Conservation (phyloP, 2,113 vertebrate genomes). For the Nettapus auritus region DNA sequence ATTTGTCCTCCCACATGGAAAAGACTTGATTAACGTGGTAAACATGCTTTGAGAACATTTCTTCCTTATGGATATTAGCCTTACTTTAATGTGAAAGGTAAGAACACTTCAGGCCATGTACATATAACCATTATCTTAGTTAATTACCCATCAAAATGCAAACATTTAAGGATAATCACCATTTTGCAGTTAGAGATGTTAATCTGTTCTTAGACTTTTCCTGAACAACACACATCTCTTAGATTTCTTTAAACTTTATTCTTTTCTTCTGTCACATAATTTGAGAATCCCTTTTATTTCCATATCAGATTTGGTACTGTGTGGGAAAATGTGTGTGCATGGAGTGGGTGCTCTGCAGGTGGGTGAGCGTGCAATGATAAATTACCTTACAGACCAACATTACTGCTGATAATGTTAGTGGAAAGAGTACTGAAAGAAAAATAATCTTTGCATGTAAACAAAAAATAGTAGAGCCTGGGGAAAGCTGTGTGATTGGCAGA, state of each 20-base stretch:
- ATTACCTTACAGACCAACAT: not conserved
- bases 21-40: not conserved
- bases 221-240: not conserved
- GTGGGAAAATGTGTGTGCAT: not conserved
- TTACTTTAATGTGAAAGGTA: not conserved
- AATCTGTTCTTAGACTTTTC: not conserved
- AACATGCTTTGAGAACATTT: not conserved
- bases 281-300: not conserved
- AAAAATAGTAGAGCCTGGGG: not conserved
- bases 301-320: not conserved
- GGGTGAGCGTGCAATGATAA: not conserved
- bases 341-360: not conserved
- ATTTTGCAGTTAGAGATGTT: not conserved
- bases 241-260: not conserved
- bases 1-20: not conserved
- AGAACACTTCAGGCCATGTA: not conserved
- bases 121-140: conserved; percentile 17
- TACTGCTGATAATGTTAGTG: not conserved
- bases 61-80: not conserved
- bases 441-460: not conserved
- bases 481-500: not conserved
- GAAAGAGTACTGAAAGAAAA: not conserved
- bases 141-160: not conserved
- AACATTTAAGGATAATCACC: not conserved
- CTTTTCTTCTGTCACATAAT: not conserved